phyloP scores from a whole-genome alignment of 2,797 vertebrate species.

The Amblyraja radiata region DNA sequence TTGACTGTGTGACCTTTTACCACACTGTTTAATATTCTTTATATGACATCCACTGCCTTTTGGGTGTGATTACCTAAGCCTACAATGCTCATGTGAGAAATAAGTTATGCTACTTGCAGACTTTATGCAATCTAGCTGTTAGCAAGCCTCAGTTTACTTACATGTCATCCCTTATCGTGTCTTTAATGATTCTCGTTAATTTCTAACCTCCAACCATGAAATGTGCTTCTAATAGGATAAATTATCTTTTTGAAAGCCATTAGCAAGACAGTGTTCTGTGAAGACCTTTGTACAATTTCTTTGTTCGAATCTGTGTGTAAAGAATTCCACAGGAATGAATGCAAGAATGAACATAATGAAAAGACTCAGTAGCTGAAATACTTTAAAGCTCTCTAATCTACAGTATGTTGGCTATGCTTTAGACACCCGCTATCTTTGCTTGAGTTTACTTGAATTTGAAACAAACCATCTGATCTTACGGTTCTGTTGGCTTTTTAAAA shows the following conservation, averaged over 20 bases:
- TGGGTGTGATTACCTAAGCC: background rate
- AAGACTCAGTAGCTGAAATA: background rate
- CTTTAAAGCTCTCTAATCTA: background rate
- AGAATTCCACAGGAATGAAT: slow-evolving; percentile 3
- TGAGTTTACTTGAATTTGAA: background rate
- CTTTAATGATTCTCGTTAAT: background rate
- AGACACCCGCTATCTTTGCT: background rate
- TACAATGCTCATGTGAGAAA: background rate
- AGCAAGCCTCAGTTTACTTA: background rate
- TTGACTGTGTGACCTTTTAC: background rate
- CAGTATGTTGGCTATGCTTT: background rate
- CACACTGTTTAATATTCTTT: background rate
- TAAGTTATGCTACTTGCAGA: background rate
- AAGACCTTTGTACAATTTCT: background rate
- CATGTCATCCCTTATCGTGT: background rate
- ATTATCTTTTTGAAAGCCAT: background rate
- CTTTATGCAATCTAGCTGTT: background rate
- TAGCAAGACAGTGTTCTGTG: background rate
- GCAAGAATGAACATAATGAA: slow-evolving; percentile 26
- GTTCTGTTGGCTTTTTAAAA: background rate
- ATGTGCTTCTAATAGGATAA: background rate
- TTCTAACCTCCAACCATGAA: background rate
- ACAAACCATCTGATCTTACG: background rate
- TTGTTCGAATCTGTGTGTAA: background rate
- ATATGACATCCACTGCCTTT: background rate